These are phyloP conservation scores for Ricordea florida DNA, from an alignment of 92 coral and sea anemone species.

Conservation along the genomic window DNA sequence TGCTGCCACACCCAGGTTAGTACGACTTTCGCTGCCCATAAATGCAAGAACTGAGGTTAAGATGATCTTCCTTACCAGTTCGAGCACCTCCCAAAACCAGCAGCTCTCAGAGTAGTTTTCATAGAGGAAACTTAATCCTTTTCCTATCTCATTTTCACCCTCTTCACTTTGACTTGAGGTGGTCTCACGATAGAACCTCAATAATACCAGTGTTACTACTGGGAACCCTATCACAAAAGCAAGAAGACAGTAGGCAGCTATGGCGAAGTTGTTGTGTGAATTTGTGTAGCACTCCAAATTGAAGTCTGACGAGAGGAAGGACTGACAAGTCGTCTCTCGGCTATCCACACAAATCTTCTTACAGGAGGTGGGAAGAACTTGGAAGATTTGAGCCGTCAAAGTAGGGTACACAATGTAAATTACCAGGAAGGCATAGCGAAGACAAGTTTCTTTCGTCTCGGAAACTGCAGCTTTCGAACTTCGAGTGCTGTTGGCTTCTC, in stretches of 20 bases:
- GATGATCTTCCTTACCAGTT: constrained; percentile 29
- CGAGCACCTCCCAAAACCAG: constrained; percentile 40
- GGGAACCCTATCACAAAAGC: constrained; percentile 18
- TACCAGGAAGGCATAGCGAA: too few species aligned
- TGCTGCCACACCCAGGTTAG: constrained; percentile 25
- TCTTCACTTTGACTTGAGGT: background rate
- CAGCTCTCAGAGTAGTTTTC: constrained; percentile 19
- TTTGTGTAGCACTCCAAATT: background rate
- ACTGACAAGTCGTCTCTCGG: too few species aligned
- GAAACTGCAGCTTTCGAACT: too few species aligned
- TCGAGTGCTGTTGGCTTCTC: too few species aligned
- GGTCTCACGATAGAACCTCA: constrained; percentile 8
- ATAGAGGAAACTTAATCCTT: constrained; percentile 4
- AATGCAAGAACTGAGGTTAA: constrained; percentile 29
- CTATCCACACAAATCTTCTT: too few species aligned
- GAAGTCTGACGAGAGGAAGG: constrained; percentile 3
- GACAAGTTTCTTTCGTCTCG: too few species aligned
- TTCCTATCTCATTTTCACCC: background rate
- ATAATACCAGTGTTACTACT: background rate
- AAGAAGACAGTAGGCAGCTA: constrained; percentile 8
- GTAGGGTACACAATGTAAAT: too few species aligned
- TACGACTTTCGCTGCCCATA: constrained; percentile 31
- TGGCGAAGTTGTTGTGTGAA: background rate
- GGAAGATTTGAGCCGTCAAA: too few species aligned
- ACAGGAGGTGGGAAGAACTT: too few species aligned